Percentiles rank a stretch among this genome's conserved stretches.
Evolutionary conservation across 1,140 invertebrate species (phyloP).

Genomic region (Drosophila malerkotliana): DNA sequence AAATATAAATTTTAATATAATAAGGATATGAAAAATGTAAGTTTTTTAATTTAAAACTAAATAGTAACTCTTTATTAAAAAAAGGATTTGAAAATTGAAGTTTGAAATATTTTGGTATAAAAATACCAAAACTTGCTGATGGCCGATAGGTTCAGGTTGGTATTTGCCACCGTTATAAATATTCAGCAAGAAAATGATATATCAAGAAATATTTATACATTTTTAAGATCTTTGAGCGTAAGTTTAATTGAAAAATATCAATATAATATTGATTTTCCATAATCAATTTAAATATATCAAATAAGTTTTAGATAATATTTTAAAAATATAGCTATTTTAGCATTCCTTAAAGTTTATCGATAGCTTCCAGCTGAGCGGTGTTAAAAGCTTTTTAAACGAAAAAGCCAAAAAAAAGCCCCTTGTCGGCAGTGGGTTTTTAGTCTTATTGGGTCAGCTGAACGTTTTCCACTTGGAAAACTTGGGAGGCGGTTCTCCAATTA

Average conservation of each 20-base stretch:
- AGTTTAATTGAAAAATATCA: too few relatives aligned
- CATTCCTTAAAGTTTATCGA: background rate
- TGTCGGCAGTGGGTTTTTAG: constrained; percentile 24
- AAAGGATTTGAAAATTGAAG: background rate
- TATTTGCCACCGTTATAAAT: too few relatives aligned
- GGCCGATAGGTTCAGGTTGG: background rate
- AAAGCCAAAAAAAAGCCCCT: background rate
- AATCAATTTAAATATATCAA: too few relatives aligned
- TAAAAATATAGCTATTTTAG: background rate
- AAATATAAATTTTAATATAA: too few relatives aligned
- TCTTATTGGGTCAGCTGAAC: constrained; percentile 63
- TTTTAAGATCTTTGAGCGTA: too few relatives aligned
- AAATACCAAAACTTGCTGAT: background rate
- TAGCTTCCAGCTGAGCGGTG: background rate
- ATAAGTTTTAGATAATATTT: too few relatives aligned
- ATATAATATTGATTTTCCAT: too few relatives aligned
- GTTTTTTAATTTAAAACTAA: background rate
- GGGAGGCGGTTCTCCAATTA: constrained; percentile 18
- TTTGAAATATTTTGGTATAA: background rate
- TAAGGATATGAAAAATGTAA: too few relatives aligned
- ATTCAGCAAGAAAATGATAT: too few relatives aligned
- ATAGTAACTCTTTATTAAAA: too few relatives aligned
- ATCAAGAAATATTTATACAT: too few relatives aligned
- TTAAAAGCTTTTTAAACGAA: constrained; percentile 7
- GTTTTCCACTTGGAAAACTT: constrained; percentile 6